phyloP scores from a whole-genome alignment of 2,113 vertebrate genomes.

The Cathartes aura region DNA sequence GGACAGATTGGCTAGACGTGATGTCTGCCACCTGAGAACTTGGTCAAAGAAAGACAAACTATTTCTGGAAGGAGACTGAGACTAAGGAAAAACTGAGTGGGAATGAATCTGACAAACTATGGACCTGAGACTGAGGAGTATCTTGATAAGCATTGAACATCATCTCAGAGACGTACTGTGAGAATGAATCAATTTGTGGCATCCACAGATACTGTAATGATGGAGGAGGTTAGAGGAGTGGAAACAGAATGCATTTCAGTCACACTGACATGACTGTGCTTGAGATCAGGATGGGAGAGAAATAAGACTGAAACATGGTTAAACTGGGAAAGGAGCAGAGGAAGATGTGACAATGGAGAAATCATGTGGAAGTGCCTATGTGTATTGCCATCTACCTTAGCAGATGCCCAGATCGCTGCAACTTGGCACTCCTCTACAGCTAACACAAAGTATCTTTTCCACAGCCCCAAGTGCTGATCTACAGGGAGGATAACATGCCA shows the following conservation, averaged over 20 bases:
- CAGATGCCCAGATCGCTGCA: not conserved
- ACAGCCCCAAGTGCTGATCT: not conserved
- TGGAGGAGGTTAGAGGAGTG: not conserved
- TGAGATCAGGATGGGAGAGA: not conserved
- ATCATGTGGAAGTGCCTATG: not conserved
- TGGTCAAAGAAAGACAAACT: not conserved
- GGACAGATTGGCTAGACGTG: rapidly evolving
- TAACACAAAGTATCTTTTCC: not conserved
- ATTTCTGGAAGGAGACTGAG: not conserved
- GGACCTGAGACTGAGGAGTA: not conserved
- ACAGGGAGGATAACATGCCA: not conserved
- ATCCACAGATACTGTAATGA: not conserved
- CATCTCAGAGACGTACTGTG: not conserved
- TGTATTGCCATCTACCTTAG: not conserved
- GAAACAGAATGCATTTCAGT: not conserved
- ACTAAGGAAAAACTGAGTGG: not conserved
- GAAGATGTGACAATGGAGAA: not conserved
- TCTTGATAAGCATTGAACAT: not conserved
- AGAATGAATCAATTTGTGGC: not conserved
- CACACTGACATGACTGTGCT: not conserved
- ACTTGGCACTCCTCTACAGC: not conserved
- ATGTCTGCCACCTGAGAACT: not conserved
- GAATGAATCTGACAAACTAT: not conserved
- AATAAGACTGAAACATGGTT: not conserved
- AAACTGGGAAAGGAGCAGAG: not conserved